Conservation (phyloP, 1,140 invertebrate species). For the Hetaerina americana region DNA sequence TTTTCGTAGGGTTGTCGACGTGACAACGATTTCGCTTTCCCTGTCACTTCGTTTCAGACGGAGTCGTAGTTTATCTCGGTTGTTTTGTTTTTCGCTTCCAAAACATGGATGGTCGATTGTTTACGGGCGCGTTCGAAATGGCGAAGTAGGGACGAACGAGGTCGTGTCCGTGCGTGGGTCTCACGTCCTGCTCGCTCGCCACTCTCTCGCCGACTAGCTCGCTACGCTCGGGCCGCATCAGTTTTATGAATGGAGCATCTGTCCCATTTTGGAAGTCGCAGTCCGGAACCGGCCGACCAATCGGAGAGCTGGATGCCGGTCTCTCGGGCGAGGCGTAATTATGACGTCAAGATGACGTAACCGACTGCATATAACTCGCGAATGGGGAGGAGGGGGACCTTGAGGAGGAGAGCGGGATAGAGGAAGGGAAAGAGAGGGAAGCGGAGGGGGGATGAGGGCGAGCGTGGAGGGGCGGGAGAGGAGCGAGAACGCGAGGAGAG, state of each 20-base stretch:
- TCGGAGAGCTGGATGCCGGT: not conserved
- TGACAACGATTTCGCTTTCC: no score
- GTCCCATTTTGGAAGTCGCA: not conserved
- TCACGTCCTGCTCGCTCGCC: not conserved
- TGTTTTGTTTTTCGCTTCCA: not conserved
- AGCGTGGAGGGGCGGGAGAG: not conserved
- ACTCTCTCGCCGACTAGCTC: not conserved
- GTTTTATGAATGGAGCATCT: constrained; percentile 7
- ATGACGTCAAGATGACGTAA: constrained; percentile 2
- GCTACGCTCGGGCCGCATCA: not conserved
- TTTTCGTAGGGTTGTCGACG: no score
- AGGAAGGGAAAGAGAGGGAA: not conserved
- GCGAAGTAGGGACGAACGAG: not conserved
- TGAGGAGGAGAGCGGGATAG: not conserved
- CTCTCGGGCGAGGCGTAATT: not conserved
- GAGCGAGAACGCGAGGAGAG: no score
- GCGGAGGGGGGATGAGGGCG: not conserved
- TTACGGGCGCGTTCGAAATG: not conserved
- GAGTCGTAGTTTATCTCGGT: not conserved
- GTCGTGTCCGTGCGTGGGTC: no score
- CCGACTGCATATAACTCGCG: not conserved
- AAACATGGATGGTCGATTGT: not conserved
- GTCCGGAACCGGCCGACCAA: constrained; percentile 1
- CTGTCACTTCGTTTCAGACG: not conserved
- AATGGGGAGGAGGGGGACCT: not conserved